phyloP scores from a whole-genome alignment of 2,797 vertebrate species.

The Anabas testudineus region DNA sequence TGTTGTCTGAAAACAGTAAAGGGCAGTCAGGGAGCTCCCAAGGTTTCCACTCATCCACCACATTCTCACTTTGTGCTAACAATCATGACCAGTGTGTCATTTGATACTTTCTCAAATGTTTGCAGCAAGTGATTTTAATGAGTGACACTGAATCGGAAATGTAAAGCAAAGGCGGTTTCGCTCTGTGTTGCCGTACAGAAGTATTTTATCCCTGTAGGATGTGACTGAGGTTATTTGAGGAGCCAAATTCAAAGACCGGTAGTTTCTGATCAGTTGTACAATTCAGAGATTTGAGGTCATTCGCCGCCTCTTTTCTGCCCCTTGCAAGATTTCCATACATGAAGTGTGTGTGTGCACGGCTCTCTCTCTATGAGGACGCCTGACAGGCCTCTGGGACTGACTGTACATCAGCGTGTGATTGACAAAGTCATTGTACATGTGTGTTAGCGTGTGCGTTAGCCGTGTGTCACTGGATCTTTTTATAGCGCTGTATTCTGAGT shows the following conservation, averaged over 20 bases:
- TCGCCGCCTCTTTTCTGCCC: background rate
- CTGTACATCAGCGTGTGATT: conserved; percentile 74
- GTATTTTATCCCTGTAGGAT: conserved; percentile 20
- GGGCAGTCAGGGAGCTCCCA: conserved; percentile 43
- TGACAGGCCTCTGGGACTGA: conserved; percentile 58
- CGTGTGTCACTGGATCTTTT: conserved; percentile 69
- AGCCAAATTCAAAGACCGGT: conserved; percentile 8
- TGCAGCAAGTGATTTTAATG: conserved; percentile 11
- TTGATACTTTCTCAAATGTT: background rate
- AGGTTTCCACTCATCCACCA: conserved; percentile 39
- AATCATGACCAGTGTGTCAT: background rate
- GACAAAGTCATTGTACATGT: conserved; percentile 64
- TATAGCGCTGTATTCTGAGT: conserved; percentile 75
- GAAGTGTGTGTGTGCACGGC: conserved; percentile 8
- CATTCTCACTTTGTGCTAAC: conserved; percentile 11
- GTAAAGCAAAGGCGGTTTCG: conserved; percentile 1
- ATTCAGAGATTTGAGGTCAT: conserved; percentile 28
- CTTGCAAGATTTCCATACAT: conserved; percentile 24
- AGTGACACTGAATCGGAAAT: conserved; percentile 26
- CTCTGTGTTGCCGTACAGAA: background rate
- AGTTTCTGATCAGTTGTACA: conserved; percentile 12
- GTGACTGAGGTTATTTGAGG: conserved; percentile 28
- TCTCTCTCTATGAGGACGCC: conserved; percentile 14
- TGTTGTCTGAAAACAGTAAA: conserved; percentile 65
- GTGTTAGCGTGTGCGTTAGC: conserved; percentile 36